Evolutionary conservation across 2,113 vertebrate genomes (phyloP), one percentile per base, ranked within the genome.

Genomic region (Cnemophilus loriae): DNA sequence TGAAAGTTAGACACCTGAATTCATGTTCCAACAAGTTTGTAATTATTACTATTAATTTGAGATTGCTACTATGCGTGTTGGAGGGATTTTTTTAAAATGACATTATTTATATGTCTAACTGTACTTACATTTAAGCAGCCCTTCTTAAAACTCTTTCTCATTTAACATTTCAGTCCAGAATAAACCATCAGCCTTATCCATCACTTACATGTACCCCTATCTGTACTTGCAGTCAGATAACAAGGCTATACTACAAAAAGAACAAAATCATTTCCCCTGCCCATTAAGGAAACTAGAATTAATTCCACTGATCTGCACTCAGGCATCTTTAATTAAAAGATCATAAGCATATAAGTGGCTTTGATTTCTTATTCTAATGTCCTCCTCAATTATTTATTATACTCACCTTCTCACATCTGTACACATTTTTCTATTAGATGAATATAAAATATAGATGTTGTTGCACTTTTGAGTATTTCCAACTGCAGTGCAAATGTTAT

Each of bases 281-380:
- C 55, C 84, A 86, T 75, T 80, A 96, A 95, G 65, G 55, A 93
- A 96, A 90, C 44, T 37, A 44, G 44, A 96, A 95, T 96, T 89
- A 94, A 94, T 94, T 93, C 75, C 47, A 91, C 47, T 81, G 78
- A 94, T 90, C 68, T 92, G 32, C 52, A 92, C 19, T 89, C 84
- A 80, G 64, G 61, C 46, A 84, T 30, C 85, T 77, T 88, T 94
- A 97, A 91, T 91, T 94, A 93, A 97, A 95, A 96, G 91, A 95
- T 89, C 90, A 95, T 77, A 89, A 84, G 59, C 59, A 73, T 75
- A 8, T 92, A 93, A 90, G 89, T 83, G 84, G 47, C 67, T 96
- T 97, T 97, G 76, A 89, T 89, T 94, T 90, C 70, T 84, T 90
- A 75, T 69, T 94, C 46, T 89, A 95, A 95, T 53, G 83, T 82